Evolutionary conservation across 2,888 invertebrate genomes (phyloP).

Genomic region (Leptopilina syphax): DNA sequence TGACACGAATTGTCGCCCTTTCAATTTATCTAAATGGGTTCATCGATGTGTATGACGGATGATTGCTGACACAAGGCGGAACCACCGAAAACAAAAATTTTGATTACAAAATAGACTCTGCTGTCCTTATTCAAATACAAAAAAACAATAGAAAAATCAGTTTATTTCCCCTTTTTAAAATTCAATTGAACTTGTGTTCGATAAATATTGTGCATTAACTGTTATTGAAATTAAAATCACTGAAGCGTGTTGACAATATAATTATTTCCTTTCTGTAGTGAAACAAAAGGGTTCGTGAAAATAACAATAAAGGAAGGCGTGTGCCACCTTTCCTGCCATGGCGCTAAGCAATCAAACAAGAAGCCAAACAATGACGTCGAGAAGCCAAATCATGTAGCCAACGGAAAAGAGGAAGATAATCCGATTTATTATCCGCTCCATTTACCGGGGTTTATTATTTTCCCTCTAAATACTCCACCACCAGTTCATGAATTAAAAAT

Average conservation of each 20-base stretch:
- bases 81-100: not conserved
- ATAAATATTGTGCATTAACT: constrained; percentile 35
- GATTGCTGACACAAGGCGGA: constrained; percentile 45
- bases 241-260: constrained; percentile 69
- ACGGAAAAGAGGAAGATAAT: constrained; percentile 1
- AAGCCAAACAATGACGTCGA: constrained; percentile 27
- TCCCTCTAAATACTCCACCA: not conserved
- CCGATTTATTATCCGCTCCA: constrained; percentile 17
- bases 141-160: too few species aligned
- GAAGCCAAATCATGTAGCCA: constrained; percentile 26
- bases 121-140: too few species aligned
- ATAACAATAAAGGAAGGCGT: constrained; percentile 55
- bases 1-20: constrained; percentile 45
- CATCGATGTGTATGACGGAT: constrained; percentile 65
- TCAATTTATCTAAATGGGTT: constrained; percentile 53
- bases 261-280: constrained; percentile 61
- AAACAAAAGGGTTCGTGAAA: constrained; percentile 17
- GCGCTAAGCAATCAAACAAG: constrained; percentile 21
- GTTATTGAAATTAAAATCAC: constrained; percentile 38
- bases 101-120: too few species aligned
- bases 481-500: too few species aligned
- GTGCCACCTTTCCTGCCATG: constrained; percentile 6
- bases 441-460: constrained; percentile 12
- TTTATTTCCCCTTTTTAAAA: not conserved
- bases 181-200: not conserved